Base-by-base conservation (phyloP, 2,113 vertebrate genomes). In the Rana temporaria region DNA sequence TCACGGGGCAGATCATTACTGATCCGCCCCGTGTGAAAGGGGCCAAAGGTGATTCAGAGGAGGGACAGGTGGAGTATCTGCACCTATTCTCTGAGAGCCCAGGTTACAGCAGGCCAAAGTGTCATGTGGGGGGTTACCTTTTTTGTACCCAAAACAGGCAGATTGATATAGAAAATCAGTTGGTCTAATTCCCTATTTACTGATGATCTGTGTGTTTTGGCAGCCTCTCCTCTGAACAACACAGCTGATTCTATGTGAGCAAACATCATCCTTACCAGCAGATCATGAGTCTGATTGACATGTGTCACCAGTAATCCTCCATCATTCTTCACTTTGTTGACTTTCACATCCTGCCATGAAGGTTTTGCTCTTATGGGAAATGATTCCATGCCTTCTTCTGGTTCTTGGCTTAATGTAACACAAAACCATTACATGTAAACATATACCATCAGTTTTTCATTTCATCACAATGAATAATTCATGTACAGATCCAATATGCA, bases 231-330 rank as follows among this genome's bases (percentile, higher is more conserved):
- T 48, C 42, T 48, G 42, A 48, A 48, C 42, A 48, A 48, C 9
- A 48, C 1, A 48, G 42, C 42, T 12, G 42, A 48, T 48, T 48
- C 42, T 14, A 8, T 48, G 11, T 48, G 1, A 11, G 42, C 19
- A 22, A 3, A 15, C 1, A 24, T n/a, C 26, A 34, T 22, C 18
- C 2, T 88, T 91, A 93, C 92, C 92, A 91, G 78, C 22, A 91
- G 75, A 85, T 92, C 89, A 24, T 84, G 86, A 11, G 88, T 87
- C 84, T 90, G 87, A 84, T 90, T 90, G 74, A 88, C 6, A 0
- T 77, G 79, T 1, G 86, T 86, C 68, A 91, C 85, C 68, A 91
- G 84, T 18, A 90, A 86, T 17, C 83, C 90, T 20, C 77, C 24
- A 48, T 90, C 88, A 75, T 82, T 9, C 79, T 81, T 77, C 26